Percentiles rank a stretch among this genome's conserved stretches.
These are phyloP conservation scores for Hepsetus odoe DNA, from an alignment of 2,113 vertebrate species.

Conservation along the genomic window DNA sequence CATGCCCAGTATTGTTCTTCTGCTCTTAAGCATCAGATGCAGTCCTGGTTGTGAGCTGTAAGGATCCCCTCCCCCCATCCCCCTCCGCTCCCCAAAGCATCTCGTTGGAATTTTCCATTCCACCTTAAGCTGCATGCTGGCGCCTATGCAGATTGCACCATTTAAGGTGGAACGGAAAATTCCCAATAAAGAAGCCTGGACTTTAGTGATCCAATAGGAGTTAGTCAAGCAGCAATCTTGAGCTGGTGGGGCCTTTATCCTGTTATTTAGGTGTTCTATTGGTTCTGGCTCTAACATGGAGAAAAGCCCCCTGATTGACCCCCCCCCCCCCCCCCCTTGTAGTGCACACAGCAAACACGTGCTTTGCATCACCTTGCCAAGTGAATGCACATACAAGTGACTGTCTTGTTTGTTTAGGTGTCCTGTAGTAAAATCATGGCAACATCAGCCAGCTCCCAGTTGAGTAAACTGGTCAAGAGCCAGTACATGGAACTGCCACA, in stretches of 20 bases:
- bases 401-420: constrained; percentile 56
- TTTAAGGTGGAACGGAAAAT: not conserved
- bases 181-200: not conserved
- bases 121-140: not conserved
- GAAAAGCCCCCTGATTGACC: not conserved
- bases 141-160: not conserved
- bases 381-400: not conserved
- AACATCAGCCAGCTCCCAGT: constrained; percentile 85
- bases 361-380: not conserved
- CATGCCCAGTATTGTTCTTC: not conserved
- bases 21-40: no score
- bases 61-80: no score
- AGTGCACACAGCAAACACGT: no score
- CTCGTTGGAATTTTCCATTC: not conserved
- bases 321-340: not conserved
- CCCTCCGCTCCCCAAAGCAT: no score
- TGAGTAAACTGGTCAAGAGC: constrained; percentile 91
- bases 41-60: no score
- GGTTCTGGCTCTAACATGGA: not conserved
- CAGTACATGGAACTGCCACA: constrained; percentile 91
- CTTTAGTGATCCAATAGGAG: not conserved
- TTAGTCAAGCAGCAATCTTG: not conserved
- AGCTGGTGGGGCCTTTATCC: not conserved
- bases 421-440: constrained; percentile 80
- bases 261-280: not conserved